These are phyloP conservation scores for Paracentrotus lividus DNA, from an alignment of 53 echinoderm and acorn worm species.

Conservation along the genomic window DNA sequence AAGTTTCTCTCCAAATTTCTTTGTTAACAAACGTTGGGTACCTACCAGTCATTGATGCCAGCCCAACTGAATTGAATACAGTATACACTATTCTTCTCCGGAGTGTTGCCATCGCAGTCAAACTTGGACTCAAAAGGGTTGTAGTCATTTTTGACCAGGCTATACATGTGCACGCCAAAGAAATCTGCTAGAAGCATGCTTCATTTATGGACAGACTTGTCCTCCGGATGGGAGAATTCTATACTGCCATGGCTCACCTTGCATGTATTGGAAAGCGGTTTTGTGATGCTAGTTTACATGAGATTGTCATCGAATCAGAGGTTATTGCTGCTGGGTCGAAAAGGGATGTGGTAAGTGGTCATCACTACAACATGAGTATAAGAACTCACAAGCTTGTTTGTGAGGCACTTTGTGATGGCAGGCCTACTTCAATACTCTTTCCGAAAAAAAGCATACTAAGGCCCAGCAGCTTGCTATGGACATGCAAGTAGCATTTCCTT, in stretches of 20 bases:
- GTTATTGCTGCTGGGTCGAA: not conserved
- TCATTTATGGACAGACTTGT: no score
- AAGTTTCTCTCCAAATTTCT: no score
- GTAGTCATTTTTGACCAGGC: conserved; percentile 74
- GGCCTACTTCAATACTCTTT: conserved; percentile 55
- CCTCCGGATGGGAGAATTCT: not conserved
- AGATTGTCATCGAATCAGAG: not conserved
- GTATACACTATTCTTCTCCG: not conserved
- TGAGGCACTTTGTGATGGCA: conserved; percentile 76
- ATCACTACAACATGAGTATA: not conserved
- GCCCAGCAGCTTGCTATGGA: conserved; percentile 26
- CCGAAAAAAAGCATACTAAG: conserved; percentile 38
- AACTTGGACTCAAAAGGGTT: not conserved
- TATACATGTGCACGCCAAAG: conserved; percentile 63
- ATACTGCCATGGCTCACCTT: conserved; percentile 14
- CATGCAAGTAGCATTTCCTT: conserved; percentile 61
- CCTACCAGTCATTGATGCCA: not conserved
- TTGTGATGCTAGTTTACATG: not conserved
- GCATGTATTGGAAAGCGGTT: not conserved
- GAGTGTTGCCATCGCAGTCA: not conserved
- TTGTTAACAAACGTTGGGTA: not conserved
- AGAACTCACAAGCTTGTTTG: conserved; percentile 33
- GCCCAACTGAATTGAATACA: not conserved
- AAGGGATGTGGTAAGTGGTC: not conserved
- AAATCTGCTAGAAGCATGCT: conserved; percentile 69